These are phyloP conservation scores for Pseudonaja textilis DNA, from an alignment of 2,113 vertebrate genomes.

Conservation along the genomic window DNA sequence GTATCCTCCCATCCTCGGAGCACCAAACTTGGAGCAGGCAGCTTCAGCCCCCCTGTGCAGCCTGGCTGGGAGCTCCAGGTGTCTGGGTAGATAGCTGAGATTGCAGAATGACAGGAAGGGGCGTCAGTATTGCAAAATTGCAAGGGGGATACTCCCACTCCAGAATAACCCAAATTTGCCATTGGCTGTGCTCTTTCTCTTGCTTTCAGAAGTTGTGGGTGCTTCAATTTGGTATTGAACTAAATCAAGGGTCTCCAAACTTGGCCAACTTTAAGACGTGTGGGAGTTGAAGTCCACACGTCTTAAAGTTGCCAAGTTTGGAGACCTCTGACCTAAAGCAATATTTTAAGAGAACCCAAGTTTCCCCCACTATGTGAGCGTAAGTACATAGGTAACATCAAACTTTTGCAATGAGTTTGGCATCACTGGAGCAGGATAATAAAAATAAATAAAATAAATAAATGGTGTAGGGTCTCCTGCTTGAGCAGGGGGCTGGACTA, in stretches of 20 bases:
- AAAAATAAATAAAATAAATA: too few species aligned
- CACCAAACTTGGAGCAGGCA: background rate
- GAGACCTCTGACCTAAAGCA: too few species aligned
- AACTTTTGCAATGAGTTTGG: too few species aligned
- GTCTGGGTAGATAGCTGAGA: background rate
- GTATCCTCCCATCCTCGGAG: conserved; percentile 45
- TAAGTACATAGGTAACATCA: too few species aligned
- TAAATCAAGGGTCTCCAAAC: too few species aligned
- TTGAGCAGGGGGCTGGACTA: background rate
- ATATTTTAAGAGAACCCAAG: too few species aligned
- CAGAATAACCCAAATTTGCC: background rate
- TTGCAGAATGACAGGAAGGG: background rate
- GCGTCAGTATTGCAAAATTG: background rate
- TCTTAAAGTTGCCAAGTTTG: too few species aligned
- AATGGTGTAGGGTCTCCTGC: background rate
- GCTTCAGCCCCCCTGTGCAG: too few species aligned
- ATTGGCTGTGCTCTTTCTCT: background rate
- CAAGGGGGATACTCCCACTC: background rate
- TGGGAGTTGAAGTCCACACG: too few species aligned
- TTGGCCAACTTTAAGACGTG: too few species aligned
- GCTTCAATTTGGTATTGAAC: background rate
- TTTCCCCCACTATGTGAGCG: too few species aligned
- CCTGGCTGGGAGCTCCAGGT: background rate
- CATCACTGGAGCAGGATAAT: background rate
- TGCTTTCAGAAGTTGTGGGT: background rate